Evolutionary conservation across 2,888 invertebrate genomes (phyloP).

Genomic region (Cremastinae sp.): DNA sequence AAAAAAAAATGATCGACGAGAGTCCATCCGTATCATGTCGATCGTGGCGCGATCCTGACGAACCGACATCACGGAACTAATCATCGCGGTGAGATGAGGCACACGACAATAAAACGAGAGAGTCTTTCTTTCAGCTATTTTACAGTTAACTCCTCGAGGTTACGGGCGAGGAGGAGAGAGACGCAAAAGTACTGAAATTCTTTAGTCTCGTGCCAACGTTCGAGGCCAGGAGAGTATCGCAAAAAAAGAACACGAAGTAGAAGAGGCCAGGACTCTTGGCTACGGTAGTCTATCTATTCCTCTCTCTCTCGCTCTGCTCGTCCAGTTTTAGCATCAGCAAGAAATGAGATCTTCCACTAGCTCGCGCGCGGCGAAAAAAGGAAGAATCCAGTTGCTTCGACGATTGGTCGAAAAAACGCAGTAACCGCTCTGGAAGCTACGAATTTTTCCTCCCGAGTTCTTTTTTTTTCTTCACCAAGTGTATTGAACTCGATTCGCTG

Average conservation of each 20-base stretch:
- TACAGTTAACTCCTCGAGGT: conserved; percentile 51
- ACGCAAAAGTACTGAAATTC: conserved; percentile 56
- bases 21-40: conserved; percentile 3
- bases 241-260: conserved; percentile 7
- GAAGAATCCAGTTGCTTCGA: conserved; percentile 2
- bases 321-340: conserved; percentile 27
- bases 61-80: conserved; percentile 56
- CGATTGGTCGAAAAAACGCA: conserved; percentile 31
- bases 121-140: conserved; percentile 48
- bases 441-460: conserved; percentile 7
- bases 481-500: conserved; percentile 1
- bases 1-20: conserved; percentile 4
- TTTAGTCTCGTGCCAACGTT: conserved; percentile 56
- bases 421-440: conserved; percentile 1
- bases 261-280: conserved; percentile 36
- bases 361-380: conserved; percentile 10
- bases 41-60: conserved; percentile 39
- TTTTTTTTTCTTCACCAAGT: conserved; percentile 7
- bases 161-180: conserved; percentile 36
- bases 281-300: conserved; percentile 1
- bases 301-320: conserved; percentile 6
- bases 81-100: conserved; percentile 56
- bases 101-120: conserved; percentile 56
- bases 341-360: conserved; percentile 43
- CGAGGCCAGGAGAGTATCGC: conserved; percentile 33